phyloP scores from a whole-genome alignment of 2,888 invertebrate genomes.

The Acrobeloides nanus region DNA sequence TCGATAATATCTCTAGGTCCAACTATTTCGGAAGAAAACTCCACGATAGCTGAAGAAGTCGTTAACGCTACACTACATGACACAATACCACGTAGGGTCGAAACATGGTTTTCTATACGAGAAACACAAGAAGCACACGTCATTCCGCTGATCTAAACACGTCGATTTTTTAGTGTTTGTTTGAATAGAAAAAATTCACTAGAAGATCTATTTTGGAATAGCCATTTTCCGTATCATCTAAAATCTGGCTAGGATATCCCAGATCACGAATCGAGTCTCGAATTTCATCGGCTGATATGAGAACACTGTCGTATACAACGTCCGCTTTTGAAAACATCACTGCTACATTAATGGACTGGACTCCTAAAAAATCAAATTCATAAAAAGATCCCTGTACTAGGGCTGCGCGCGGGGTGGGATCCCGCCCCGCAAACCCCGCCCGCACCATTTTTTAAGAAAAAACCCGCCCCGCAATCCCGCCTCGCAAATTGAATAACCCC shows the following conservation, averaged over 20 bases:
- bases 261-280: constrained; percentile 68
- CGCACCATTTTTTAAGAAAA: no score
- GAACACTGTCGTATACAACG: constrained; percentile 73
- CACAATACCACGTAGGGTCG: constrained; percentile 64
- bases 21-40: constrained; percentile 73
- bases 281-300: constrained; percentile 71
- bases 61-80: constrained; percentile 78
- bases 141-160: constrained; percentile 76
- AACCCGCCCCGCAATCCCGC: no score
- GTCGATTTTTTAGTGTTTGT: neutral
- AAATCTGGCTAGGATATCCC: constrained; percentile 32
- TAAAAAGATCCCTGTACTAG: no score
- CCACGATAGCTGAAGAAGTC: constrained; percentile 71
- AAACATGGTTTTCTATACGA: constrained; percentile 77
- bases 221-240: constrained; percentile 29
- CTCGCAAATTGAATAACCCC: no score
- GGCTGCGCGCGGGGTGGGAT: no score
- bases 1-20: constrained; percentile 84
- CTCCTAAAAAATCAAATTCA: no score
- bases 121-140: constrained; percentile 90
- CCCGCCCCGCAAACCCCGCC: no score
- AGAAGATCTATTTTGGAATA: constrained; percentile 36
- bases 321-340: constrained; percentile 90
- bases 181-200: constrained; percentile 21
- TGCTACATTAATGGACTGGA: constrained; percentile 78